Evolutionary conservation across 2,113 vertebrate species (phyloP).

Genomic region (Ictalurus punctatus): DNA sequence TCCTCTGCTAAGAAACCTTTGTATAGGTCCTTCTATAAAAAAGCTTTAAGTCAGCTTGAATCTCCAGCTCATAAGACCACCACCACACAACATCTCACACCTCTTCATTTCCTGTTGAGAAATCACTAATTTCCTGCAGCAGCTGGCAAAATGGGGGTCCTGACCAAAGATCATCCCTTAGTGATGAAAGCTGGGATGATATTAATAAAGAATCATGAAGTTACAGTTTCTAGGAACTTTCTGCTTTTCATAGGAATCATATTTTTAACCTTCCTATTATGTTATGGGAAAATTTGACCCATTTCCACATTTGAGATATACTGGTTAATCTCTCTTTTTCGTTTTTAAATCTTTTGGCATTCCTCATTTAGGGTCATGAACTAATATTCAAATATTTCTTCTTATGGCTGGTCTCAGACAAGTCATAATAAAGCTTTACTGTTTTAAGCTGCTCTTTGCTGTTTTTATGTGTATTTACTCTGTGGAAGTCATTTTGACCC

Average conservation of each 20-base stretch:
- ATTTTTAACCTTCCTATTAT: background rate
- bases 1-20: conserved; percentile 47
- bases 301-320: no score
- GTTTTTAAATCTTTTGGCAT: no score
- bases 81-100: conserved; percentile 52
- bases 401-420: no score
- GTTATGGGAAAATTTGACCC: no score
- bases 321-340: no score
- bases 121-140: conserved; percentile 56
- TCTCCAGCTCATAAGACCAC: conserved; percentile 33
- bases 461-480: no score
- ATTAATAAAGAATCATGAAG: background rate
- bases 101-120: conserved; percentile 62
- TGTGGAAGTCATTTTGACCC: no score
- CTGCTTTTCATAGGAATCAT: background rate
- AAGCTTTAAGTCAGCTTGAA: conserved; percentile 39
- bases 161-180: conserved; percentile 5
- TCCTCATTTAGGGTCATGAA: no score
- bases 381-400: no score
- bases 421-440: no score
- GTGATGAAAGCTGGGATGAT: background rate
- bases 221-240: background rate
- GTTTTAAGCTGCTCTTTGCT: no score
- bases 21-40: conserved; percentile 20
- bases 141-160: background rate